Percentiles rank a stretch among this genome's conserved stretches.
Conservation (phyloP, 2,888 invertebrate genomes). For the Sinotaia quadrata region DNA sequence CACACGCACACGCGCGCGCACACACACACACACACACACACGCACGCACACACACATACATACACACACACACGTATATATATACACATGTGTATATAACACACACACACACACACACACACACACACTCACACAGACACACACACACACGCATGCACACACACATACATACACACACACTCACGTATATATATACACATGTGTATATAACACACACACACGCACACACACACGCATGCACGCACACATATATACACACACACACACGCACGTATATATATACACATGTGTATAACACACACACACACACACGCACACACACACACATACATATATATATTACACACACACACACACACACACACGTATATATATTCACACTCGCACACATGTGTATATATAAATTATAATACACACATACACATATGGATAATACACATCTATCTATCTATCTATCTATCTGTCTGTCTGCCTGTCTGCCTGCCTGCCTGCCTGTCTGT, state of each 20-base stretch:
- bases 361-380: neutral
- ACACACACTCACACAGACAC: too few species aligned
- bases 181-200: neutral
- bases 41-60: neutral
- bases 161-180: neutral
- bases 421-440: too few species aligned
- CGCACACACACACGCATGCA: neutral
- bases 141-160: neutral
- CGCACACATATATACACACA: neutral
- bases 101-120: too few species aligned
- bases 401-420: too few species aligned
- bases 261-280: neutral
- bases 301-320: neutral
- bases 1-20: neutral
- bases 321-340: neutral
- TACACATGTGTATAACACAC: neutral
- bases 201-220: too few species aligned
- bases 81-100: too few species aligned
- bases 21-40: neutral
- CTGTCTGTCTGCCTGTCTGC: too few species aligned
- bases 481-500: too few species aligned
- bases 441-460: too few species aligned
- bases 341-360: neutral
- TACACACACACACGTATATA: neutral
- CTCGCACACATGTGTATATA: neutral